Base-by-base conservation (phyloP, 1,140 invertebrate species). In the Polyergus mexicanus region DNA sequence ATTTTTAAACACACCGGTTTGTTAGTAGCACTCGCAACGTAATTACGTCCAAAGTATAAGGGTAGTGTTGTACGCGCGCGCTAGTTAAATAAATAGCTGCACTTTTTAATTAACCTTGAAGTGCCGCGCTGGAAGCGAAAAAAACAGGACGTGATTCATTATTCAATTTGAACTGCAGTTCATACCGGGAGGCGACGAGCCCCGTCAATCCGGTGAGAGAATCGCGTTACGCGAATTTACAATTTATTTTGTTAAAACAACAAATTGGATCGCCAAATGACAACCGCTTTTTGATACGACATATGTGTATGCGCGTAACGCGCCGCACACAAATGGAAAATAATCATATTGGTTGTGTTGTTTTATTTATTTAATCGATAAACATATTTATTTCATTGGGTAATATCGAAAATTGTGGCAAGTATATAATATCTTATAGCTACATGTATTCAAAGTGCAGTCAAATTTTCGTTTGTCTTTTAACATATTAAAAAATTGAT, bases 41-140 rank as follows among this genome's bases (percentile, higher is more conserved):
- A 85, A 68, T 85, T 85, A 65, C 22, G 13, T 85, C 44, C 58
- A 38, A 80, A 80, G 51, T 68, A 66, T 68, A 78, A 84, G 58
- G 60, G 75, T 41, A 68, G 63, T 77, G 47, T 51, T 51, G 13
- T 32, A 44, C 41, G 10, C 63, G 58, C 51, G 74, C 19, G 44
- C 51, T 60, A 32, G 62, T 78, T 78, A 80, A 85, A 85, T 78
- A 78, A 85, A 78, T 68, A 77, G 78, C 32, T 32, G 22, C 84
- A 78, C 63, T 85, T 85, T 78, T 69, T 78, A 85, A 85, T 85
- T 85, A 85, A 85, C 65, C 74, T 78, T 78, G 74, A 85, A 85
- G 74, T 68, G 51, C 22, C 16, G 5, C 44, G 22, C 3, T 10
- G 38, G 41, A 62, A 63, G 4, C 41, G 38, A 47, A 80, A 69